These are phyloP conservation scores for Hylaeus anthracinus DNA, from an alignment of 1,140 invertebrate species.

Conservation along the genomic window DNA sequence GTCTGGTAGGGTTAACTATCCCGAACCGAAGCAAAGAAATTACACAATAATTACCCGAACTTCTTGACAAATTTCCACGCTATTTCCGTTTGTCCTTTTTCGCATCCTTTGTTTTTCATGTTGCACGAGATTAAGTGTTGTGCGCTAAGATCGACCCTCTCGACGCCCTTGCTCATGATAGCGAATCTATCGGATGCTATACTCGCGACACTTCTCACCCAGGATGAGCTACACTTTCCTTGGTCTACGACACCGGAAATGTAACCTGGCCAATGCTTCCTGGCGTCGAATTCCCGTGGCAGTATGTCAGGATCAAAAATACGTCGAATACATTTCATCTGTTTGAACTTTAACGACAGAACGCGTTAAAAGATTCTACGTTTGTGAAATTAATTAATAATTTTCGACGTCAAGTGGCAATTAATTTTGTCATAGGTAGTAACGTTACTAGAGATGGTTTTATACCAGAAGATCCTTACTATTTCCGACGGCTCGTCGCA, in stretches of 20 bases:
- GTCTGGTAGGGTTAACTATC: no score
- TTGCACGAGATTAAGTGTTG: constrained; percentile 95
- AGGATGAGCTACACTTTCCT: constrained; percentile 95
- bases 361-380: neutral
- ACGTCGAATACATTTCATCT: constrained; percentile 86
- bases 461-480: constrained; percentile 65
- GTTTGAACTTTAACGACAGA: constrained; percentile 79
- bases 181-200: constrained; percentile 90
- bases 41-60: constrained; percentile 85
- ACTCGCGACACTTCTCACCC: constrained; percentile 93
- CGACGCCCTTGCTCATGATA: constrained; percentile 90
- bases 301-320: constrained; percentile 83
- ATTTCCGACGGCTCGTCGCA: constrained; percentile 82
- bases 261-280: constrained; percentile 86
- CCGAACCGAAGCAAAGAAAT: no score
- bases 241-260: constrained; percentile 92
- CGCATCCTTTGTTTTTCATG: constrained; percentile 89
- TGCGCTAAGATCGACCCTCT: constrained; percentile 87
- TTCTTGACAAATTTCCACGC: constrained; percentile 94
- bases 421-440: no score
- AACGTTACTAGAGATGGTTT: no score
- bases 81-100: constrained; percentile 92
- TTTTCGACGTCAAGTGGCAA: no score
- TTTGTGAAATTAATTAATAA: no score
- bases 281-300: constrained; percentile 88